Evolutionary conservation across 2,888 invertebrate genomes (phyloP).

Genomic region (Ornithoptera priamus): DNA sequence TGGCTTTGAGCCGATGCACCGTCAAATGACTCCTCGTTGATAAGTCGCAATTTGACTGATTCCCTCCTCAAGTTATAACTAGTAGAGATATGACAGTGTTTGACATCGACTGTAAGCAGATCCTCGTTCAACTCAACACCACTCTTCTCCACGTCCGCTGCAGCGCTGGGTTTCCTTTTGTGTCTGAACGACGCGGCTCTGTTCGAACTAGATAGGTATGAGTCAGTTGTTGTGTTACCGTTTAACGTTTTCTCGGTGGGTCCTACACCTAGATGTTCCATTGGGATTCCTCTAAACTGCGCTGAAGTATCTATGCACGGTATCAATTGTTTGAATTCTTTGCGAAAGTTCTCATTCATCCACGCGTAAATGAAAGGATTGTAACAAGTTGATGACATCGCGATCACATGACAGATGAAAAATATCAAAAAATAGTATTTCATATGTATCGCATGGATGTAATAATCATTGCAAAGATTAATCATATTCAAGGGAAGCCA

Average conservation of each 20-base stretch:
- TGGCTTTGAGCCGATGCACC: slow-evolving; percentile 68
- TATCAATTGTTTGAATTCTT: slow-evolving; percentile 91
- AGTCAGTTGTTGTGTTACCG: slow-evolving; percentile 86
- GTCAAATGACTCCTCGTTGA: slow-evolving; percentile 75
- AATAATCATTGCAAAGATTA: slow-evolving; percentile 92
- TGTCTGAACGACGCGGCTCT: slow-evolving; percentile 75
- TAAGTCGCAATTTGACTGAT: slow-evolving; percentile 70
- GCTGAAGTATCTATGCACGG: slow-evolving; percentile 81
- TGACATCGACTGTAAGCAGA: slow-evolving; percentile 67
- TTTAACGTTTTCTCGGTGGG: slow-evolving; percentile 86
- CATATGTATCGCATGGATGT: slow-evolving; percentile 86
- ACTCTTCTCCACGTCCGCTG: slow-evolving; percentile 81
- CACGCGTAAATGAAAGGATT: slow-evolving; percentile 98
- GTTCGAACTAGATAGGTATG: slow-evolving; percentile 77
- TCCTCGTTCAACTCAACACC: slow-evolving; percentile 75
- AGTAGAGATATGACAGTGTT: slow-evolving; percentile 75
- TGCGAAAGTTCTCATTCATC: slow-evolving; percentile 97
- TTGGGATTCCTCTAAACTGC: slow-evolving; percentile 60
- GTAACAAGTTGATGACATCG: slow-evolving; percentile 98
- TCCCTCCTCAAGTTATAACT: slow-evolving; percentile 72
- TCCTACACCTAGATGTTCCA: slow-evolving; percentile 79
- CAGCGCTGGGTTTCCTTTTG: slow-evolving; percentile 80
- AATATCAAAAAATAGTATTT: slow-evolving; percentile 93
- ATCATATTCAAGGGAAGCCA: slow-evolving; percentile 96
- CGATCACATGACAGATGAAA: slow-evolving; percentile 93